These are phyloP conservation scores for Holotrichia oblita DNA, from an alignment of 1,140 invertebrate genomes.

Conservation along the genomic window DNA sequence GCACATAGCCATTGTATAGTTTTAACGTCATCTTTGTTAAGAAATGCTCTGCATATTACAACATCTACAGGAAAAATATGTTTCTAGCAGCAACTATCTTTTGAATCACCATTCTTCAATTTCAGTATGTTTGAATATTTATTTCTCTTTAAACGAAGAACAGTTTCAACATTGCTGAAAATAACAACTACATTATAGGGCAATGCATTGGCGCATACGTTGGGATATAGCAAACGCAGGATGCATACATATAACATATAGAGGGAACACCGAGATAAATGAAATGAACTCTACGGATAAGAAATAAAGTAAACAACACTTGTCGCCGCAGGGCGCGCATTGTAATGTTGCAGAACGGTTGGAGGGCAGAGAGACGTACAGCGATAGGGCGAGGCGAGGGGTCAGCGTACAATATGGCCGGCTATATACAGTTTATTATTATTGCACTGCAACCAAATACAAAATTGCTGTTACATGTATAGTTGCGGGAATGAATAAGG, in stretches of 20 bases:
- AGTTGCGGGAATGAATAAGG: conserved; percentile 25
- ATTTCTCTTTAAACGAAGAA: background rate
- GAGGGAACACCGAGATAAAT: conserved; percentile 52
- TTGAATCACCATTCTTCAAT: too few relatives aligned
- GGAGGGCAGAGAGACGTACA: conserved; percentile 32
- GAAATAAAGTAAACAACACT: conserved; percentile 55
- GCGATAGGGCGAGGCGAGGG: conserved; percentile 25
- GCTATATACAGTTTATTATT: conserved; percentile 39
- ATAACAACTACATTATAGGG: background rate
- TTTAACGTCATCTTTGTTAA: too few relatives aligned
- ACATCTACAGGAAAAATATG: too few relatives aligned
- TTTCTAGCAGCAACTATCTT: too few relatives aligned
- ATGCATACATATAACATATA: conserved; percentile 30
- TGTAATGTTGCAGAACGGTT: conserved; percentile 47
- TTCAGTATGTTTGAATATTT: too few relatives aligned
- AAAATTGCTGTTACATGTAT: conserved; percentile 25
- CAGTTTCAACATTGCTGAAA: background rate
- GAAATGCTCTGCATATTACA: too few relatives aligned
- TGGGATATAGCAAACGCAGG: background rate
- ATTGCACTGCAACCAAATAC: conserved; percentile 40
- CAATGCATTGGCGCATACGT: background rate
- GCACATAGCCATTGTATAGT: too few relatives aligned
- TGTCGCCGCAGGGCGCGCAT: conserved; percentile 52
- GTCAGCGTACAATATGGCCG: conserved; percentile 49
- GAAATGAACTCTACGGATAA: conserved; percentile 54